Evolutionary conservation across 2,888 invertebrate genomes (phyloP), one percentile per base, ranked within the genome.

Genomic region (Biston betularia): DNA sequence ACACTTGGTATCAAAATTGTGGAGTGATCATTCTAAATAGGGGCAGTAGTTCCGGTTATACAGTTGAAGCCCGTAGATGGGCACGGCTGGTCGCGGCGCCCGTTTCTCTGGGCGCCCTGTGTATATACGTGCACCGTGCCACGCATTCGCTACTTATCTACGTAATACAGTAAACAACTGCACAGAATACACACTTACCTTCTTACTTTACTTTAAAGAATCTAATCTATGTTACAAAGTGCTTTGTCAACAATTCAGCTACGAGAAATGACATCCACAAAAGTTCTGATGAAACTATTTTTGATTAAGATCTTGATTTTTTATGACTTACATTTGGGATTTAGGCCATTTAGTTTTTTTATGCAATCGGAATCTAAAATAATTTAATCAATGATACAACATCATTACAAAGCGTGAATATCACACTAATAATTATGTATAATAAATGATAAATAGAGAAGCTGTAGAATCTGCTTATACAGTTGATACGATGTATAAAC

Each of bases 31-130:
- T 86, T 87, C 88, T 86, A 89, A 89, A 89, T 86, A 89, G 87
- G 84, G 86, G 85, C 79, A 78, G 80, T 83, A 79, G 81, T 84
- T 87, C 91, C 89, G 89, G 90, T 92, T 90, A 85, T 90, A 91
- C 92, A 89, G 91, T 90, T 90, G 92, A 86, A 77, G 83, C 82
- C 90, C 92, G 76, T 91, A 93, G 87, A 90, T 89, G 91, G 92
- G 79, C 82, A 83, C 81, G 81, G 79, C 81, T 48, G 48, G 85
- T 80, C 80, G 79, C 83, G 87, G 83, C 87, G 89, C 85, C 83
- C 85, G 89, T 89, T 89, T 88, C 89, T 82, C 85, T 76, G 73
- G 48, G 70, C 72, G 68, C 68, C 71, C 75, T 71, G 72, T 68
- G 68, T 64, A 24, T 24, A 24, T 24, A 66, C 68, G 64, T 69